Evolutionary conservation across 2,113 vertebrate species (phyloP), one percentile per base, ranked within the genome.

Genomic region (Trematocara unimaculatum): DNA sequence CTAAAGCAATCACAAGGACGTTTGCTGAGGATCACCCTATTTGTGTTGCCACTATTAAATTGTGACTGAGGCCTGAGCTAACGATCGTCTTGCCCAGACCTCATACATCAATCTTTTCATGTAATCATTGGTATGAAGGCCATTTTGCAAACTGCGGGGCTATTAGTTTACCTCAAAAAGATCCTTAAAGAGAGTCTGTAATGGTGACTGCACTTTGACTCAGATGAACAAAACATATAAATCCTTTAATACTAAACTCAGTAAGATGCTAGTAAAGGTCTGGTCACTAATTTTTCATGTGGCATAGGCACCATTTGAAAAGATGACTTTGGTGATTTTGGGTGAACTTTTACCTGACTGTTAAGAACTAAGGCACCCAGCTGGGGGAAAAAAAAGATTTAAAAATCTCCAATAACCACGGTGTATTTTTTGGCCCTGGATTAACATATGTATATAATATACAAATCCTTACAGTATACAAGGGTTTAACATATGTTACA

Each of bases 401-500:
- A 77, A 77, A 77, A 77, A 31, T 79, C 74, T 88, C 88, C 85
- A 60, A 20, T 38, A 56, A 89, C 72, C 53, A 81, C 33, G 18
- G 80, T 79, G 35, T 79, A 85, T 78, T 85, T 88, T 87, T 89
- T 93, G 83, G 83, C 92, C 83, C 82, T 84, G 87, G 88, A 85
- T 86, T 84, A 91, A 90, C 80, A 88, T 88, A 77, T 62, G 31
- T 51, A 88, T 89, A 91, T 88, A 85, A 88, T 91, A 92, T 72
- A 93, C 26, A 87, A 78, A 84, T 91, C 77, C 85, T 91, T 84
- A 93, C 74, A 89, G 74, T 92, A 90, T 92, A 88, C 77, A 87
- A 87, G 87, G 84, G 84, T 88, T 87, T 90, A 91, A 87, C 45
- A 45, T 90, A 85, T 89, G 85, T 88, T 93, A 91, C 91, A 92